phyloP scores from a whole-genome alignment of 2,888 invertebrate genomes.

The Agrochola litura region DNA sequence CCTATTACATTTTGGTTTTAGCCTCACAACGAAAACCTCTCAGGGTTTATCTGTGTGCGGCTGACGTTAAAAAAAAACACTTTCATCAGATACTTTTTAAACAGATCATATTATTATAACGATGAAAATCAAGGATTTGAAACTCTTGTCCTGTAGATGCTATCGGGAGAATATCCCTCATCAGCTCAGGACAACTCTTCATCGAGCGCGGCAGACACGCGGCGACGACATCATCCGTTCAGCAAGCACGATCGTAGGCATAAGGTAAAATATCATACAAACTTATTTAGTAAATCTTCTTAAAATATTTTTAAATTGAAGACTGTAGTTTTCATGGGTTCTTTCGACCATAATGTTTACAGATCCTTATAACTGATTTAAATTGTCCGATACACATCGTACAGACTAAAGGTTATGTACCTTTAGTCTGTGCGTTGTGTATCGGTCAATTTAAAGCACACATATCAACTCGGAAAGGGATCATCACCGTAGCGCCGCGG shows the following conservation, averaged over 20 bases:
- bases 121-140: background rate
- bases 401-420: too few relatives aligned
- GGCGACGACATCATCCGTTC: slow-evolving; percentile 83
- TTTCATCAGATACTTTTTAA: background rate
- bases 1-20: too few relatives aligned
- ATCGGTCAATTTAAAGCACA: too few relatives aligned
- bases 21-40: too few relatives aligned
- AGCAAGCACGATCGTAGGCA: slow-evolving; percentile 87
- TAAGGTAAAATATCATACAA: slow-evolving; percentile 75
- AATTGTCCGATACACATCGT: too few relatives aligned
- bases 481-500: too few relatives aligned
- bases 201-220: slow-evolving; percentile 83
- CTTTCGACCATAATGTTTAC: background rate
- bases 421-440: too few relatives aligned
- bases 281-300: background rate
- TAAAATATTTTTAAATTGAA: background rate
- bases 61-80: too few relatives aligned
- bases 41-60: too few relatives aligned
- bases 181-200: slow-evolving; percentile 88
- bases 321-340: background rate
- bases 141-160: slow-evolving; percentile 61
- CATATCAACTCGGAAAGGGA: too few relatives aligned
- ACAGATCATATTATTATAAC: background rate
- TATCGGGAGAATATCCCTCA: slow-evolving; percentile 84
- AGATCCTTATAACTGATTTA: too few relatives aligned